phyloP scores from a whole-genome alignment of 2,888 invertebrate species.

The Gymnocheta viridis region DNA sequence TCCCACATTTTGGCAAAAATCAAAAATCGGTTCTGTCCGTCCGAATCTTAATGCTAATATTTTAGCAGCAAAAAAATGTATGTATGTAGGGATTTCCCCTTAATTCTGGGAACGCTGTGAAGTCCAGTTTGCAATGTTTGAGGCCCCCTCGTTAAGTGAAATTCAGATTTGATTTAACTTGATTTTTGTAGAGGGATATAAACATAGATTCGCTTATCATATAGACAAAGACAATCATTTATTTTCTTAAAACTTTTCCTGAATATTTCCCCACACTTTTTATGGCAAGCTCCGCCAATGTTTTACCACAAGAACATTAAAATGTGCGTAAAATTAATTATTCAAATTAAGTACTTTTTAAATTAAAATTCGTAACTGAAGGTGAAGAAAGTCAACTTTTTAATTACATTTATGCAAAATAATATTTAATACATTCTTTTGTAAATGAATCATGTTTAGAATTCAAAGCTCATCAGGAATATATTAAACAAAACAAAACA shows the following conservation, averaged over 20 bases:
- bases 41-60: too few species aligned
- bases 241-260: background rate
- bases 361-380: slow-evolving; percentile 34
- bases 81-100: too few species aligned
- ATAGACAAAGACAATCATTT: background rate
- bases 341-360: slow-evolving; percentile 51
- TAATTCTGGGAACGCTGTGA: too few species aligned
- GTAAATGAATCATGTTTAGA: slow-evolving; percentile 23
- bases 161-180: too few species aligned
- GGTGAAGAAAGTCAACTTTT: slow-evolving; percentile 50
- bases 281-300: background rate
- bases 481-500: too few species aligned
- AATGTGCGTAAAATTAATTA: slow-evolving; percentile 55
- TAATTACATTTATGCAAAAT: slow-evolving; percentile 46
- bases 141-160: too few species aligned
- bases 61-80: too few species aligned
- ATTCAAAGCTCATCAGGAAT: slow-evolving; percentile 19
- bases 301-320: slow-evolving; percentile 2
- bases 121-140: too few species aligned
- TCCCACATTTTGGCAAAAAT: too few species aligned
- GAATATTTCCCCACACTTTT: background rate
- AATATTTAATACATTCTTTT: background rate
- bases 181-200: too few species aligned
- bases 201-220: too few species aligned
- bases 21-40: too few species aligned